Percentiles rank a stretch among this genome's conserved stretches.
Conservation (phyloP, 2,888 invertebrate genomes). For the Gastrophysa polygoni region DNA sequence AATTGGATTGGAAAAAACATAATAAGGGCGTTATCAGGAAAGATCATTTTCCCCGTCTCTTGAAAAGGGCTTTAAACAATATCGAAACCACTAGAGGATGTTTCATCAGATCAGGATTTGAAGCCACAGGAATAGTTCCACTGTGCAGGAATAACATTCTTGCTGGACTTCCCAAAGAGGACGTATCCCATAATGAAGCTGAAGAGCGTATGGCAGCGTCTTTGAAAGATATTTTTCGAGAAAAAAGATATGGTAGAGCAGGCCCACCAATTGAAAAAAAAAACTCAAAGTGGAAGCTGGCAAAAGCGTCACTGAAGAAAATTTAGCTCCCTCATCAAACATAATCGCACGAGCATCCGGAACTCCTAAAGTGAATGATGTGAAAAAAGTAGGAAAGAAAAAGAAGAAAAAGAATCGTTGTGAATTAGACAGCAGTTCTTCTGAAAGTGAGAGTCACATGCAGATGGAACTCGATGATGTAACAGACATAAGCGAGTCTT, state of each 20-base stretch:
- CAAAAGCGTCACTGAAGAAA: not conserved
- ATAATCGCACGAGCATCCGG: too few relatives aligned
- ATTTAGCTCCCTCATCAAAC: too few relatives aligned
- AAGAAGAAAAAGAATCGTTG: too few relatives aligned
- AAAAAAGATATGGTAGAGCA: not conserved
- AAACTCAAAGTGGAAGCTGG: not conserved
- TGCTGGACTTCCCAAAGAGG: not conserved
- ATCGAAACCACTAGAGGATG: conserved; percentile 2
- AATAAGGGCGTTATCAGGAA: conserved; percentile 18
- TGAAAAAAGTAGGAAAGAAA: too few relatives aligned
- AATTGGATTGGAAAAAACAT: not conserved
- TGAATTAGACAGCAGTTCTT: too few relatives aligned
- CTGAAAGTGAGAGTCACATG: too few relatives aligned
- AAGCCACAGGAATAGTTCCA: conserved; percentile 10
- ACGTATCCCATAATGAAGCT: too few relatives aligned
- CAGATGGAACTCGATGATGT: too few relatives aligned
- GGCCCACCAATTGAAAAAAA: not conserved
- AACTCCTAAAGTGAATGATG: too few relatives aligned
- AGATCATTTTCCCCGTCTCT: conserved; percentile 26
- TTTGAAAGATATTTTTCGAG: not conserved
- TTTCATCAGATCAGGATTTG: conserved; percentile 10
- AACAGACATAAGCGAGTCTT: too few relatives aligned
- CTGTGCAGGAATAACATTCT: not conserved
- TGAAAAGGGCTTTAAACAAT: conserved; percentile 27
- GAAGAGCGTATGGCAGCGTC: not conserved